Percentiles rank a stretch among this genome's conserved stretches.
Evolutionary conservation across 2,113 vertebrate species (phyloP).

Genomic region (Ceyx melanurus): DNA sequence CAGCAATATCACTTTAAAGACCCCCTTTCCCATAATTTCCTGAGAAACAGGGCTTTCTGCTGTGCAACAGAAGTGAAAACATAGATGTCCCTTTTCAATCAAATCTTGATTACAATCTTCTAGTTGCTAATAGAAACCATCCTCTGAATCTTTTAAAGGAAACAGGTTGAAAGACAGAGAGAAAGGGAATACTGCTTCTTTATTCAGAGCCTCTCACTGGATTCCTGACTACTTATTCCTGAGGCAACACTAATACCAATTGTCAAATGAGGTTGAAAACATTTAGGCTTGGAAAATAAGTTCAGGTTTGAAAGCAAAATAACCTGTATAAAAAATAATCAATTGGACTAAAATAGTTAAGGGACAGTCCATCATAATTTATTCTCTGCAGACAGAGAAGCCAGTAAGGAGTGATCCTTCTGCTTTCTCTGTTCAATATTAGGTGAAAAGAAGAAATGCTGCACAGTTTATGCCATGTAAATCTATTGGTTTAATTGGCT

Average conservation of each 20-base stretch:
- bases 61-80: background rate
- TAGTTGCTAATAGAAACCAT: background rate
- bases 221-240: background rate
- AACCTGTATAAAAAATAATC: background rate
- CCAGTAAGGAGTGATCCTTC: background rate
- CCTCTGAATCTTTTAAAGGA: background rate
- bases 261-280: background rate
- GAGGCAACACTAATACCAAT: background rate
- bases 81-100: accelerated
- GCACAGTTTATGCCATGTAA: background rate
- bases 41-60: background rate
- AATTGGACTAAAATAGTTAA: background rate
- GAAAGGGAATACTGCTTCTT: background rate
- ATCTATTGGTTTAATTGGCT: background rate
- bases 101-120: background rate
- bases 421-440: background rate
- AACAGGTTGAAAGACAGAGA: background rate
- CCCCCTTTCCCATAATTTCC: background rate
- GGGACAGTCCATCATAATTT: background rate
- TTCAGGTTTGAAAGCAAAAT: background rate
- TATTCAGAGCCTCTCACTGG: background rate
- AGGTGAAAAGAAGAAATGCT: background rate
- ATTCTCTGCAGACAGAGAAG: background rate
- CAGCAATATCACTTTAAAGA: background rate
- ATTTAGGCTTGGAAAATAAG: background rate